Percentiles rank a stretch among this genome's conserved stretches.
Conservation (phyloP, 2,797 vertebrate genomes). For the Micromesistius poutassou region DNA sequence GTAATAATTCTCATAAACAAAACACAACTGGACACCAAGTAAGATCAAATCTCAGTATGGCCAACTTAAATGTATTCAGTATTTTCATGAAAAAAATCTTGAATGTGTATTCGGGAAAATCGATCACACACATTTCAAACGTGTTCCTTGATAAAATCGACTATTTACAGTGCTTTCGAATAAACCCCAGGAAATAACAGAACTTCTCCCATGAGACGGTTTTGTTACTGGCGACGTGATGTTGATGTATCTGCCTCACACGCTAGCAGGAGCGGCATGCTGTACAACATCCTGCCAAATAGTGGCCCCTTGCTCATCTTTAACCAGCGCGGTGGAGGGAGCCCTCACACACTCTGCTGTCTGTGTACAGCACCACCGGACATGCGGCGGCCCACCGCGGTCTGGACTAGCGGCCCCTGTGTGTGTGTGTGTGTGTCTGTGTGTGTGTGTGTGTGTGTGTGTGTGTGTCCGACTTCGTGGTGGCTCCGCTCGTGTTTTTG, state of each 20-base stretch:
- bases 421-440: too few relatives aligned
- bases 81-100: background rate
- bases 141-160: background rate
- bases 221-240: background rate
- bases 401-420: too few relatives aligned
- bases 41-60: background rate
- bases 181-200: background rate
- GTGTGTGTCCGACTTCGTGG: constrained; percentile 4
- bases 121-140: background rate
- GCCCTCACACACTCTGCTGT: constrained; percentile 34
- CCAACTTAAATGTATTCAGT: background rate
- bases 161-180: background rate
- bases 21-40: background rate
- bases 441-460: too few relatives aligned
- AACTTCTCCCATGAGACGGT: background rate
- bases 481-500: constrained; percentile 62
- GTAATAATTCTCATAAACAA: background rate
- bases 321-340: constrained; percentile 43
- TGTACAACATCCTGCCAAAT: constrained; percentile 24
- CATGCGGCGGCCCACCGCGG: constrained; percentile 46
- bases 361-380: constrained; percentile 53
- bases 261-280: constrained; percentile 12
- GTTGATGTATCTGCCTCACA: background rate
- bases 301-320: constrained; percentile 50
- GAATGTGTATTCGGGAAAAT: background rate